Percentiles rank a stretch among this genome's conserved stretches.
Evolutionary conservation across 2,113 vertebrate species (phyloP).

Genomic region (Egretta garzetta): DNA sequence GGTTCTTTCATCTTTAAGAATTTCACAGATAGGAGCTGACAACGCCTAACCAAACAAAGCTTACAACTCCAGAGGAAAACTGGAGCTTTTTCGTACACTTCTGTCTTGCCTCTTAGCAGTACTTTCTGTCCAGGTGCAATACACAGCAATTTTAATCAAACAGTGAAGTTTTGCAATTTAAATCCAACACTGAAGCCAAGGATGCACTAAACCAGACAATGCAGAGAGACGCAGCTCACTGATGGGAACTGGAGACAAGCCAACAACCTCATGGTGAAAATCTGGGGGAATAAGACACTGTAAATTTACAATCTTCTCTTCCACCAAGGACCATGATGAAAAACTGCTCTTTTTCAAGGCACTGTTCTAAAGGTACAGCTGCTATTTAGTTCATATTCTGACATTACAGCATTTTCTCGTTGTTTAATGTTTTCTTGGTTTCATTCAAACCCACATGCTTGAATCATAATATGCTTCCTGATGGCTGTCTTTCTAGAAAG

Average conservation of each 20-base stretch:
- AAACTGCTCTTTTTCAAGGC: background rate
- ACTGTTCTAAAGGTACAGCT: background rate
- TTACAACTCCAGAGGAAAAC: background rate
- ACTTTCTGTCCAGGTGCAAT: background rate
- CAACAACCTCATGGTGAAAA: background rate
- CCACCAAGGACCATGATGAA: background rate
- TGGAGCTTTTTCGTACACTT: background rate
- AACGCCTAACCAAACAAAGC: background rate
- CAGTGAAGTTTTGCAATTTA: background rate
- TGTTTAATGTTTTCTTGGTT: background rate
- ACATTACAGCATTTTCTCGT: background rate
- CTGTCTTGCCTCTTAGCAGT: background rate
- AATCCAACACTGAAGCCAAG: background rate
- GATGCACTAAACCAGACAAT: background rate
- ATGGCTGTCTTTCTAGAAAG: background rate
- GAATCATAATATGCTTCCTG: background rate
- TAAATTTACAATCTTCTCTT: background rate
- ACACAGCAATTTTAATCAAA: background rate
- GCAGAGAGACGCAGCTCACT: background rate
- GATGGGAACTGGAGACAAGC: background rate
- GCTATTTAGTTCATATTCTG: background rate
- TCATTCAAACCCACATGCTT: background rate
- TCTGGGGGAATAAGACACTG: background rate
- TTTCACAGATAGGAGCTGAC: background rate
- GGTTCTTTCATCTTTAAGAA: background rate